A percentile compares a stretch with the other conserved stretches of the same genome.
Conservation (phyloP, 2,797 vertebrate genomes). For the Gallinago solitaria region DNA sequence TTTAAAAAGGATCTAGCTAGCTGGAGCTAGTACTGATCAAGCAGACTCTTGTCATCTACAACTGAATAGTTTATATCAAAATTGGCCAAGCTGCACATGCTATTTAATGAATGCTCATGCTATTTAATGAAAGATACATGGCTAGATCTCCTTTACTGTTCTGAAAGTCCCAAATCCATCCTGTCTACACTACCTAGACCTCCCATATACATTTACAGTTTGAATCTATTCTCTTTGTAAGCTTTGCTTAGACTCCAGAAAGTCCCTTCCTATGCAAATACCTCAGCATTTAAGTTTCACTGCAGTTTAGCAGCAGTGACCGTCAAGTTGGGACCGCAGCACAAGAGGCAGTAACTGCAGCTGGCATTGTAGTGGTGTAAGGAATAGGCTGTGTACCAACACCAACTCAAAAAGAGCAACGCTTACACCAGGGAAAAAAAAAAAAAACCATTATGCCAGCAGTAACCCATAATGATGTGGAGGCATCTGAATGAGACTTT, state of each 20-base stretch:
- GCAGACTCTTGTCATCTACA: background rate
- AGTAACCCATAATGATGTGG: rapidly evolving
- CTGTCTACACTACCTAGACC: background rate
- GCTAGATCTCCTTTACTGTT: background rate
- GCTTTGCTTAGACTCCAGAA: background rate
- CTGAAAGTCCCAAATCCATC: background rate
- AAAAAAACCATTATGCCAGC: background rate
- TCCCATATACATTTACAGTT: background rate
- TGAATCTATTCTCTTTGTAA: background rate
- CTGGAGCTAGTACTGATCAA: background rate
- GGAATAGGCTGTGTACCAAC: background rate
- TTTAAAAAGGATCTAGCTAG: background rate
- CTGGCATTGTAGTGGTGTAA: background rate
- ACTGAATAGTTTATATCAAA: background rate
- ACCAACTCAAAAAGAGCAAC: background rate
- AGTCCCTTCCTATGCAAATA: background rate
- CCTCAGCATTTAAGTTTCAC: background rate
- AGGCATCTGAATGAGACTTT: background rate
- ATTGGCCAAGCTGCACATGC: background rate
- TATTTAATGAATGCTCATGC: background rate
- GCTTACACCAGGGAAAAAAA: background rate
- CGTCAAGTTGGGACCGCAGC: background rate
- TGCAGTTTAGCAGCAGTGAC: background rate
- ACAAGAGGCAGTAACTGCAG: background rate
- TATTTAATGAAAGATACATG: background rate